Percentiles rank a stretch among this genome's conserved stretches.
Evolutionary conservation across 2,888 invertebrate genomes (phyloP).

Genomic region (Drosophila algonquin): DNA sequence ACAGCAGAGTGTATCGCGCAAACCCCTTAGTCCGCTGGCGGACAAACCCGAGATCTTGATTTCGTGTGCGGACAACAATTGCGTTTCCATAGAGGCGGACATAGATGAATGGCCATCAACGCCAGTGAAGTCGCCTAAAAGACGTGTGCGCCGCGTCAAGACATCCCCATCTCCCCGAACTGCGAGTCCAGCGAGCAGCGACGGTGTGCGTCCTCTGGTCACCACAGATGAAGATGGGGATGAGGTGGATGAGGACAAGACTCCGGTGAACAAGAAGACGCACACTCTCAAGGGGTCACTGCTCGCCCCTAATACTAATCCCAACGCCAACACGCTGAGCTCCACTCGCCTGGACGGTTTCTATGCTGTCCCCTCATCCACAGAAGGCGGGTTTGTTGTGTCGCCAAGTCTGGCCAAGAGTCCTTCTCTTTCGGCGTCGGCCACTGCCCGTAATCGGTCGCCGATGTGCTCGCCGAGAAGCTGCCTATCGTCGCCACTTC

Average conservation of each 20-base stretch:
- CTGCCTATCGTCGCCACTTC: conserved; percentile 69
- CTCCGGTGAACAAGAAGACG: conserved; percentile 64
- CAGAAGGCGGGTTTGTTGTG: conserved; percentile 60
- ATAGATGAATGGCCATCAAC: conserved; percentile 81
- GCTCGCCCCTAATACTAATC: conserved; percentile 3
- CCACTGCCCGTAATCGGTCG: conserved; percentile 41
- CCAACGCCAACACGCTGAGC: conserved; percentile 63
- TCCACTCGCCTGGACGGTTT: conserved; percentile 76
- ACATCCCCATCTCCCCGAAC: conserved; percentile 53
- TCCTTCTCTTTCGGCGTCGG: neutral
- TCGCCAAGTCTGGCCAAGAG: conserved; percentile 69
- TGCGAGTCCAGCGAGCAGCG: conserved; percentile 56
- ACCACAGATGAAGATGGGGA: conserved; percentile 44
- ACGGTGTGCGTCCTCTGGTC: conserved; percentile 52
- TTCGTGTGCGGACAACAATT: conserved; percentile 43
- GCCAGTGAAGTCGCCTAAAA: conserved; percentile 63
- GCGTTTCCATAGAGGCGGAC: conserved; percentile 70
- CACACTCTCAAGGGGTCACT: neutral
- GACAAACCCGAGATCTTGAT: conserved; percentile 58
- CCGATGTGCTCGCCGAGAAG: conserved; percentile 77
- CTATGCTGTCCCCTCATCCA: conserved; percentile 52
- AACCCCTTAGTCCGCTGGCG: conserved; percentile 78
- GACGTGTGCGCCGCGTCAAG: conserved; percentile 73
- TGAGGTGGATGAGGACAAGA: conserved; percentile 48
- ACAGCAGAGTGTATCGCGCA: conserved; percentile 65